Base-by-base conservation (phyloP, 2,888 invertebrate species). In the Dugesia japonica region DNA sequence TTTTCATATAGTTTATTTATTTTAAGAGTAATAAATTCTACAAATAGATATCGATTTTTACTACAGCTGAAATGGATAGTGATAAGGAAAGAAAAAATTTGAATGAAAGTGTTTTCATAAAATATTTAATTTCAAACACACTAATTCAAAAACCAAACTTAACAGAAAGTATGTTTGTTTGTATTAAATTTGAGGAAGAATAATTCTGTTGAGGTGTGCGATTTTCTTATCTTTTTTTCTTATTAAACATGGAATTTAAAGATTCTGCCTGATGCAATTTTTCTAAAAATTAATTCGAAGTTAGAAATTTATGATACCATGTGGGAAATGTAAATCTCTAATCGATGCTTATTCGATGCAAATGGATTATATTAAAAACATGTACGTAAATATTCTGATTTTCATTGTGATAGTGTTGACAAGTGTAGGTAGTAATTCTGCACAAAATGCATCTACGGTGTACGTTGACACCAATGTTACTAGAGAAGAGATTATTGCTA, bases 401-500 rank as follows among this genome's bases (percentile, higher is more conserved):
- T 56, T 56, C 17, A 20, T 56, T 56, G 56, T 56, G 56, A 56
- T 23, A 56, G 23, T 56, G 20, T 20, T 56, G n/a, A 56, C 56
- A 20, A 23, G n/a, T 20, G n/a, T 56, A 9, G 4, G 56, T 7
- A 56, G 17, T 23, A 56, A 9, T n/a, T 56, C 23, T 20, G n/a
- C 56, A n/a, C 56, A 56, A 23, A 56, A 56, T 56, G 4, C 23
- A 13, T 13, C 56, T 1, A 20, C 56, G 56, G 4, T 4, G 4
- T 20, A 13, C 17, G 4, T n/a, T 56, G 56, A 56, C 4, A 56
- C 4, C 56, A 23, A 20, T 56, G 56, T 56, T n/a, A 75, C 42
- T 75, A 26, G 75, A 26, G 75, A 75, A 15, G 42, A 75, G 1
- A 75, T 75, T 31, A 72, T 75, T 13, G n/a, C 1, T 9, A 26